Percentiles rank a stretch among this genome's conserved stretches.
These are phyloP conservation scores for Zonitis immaculata DNA, from an alignment of 2,888 invertebrate genomes.

Conservation along the genomic window DNA sequence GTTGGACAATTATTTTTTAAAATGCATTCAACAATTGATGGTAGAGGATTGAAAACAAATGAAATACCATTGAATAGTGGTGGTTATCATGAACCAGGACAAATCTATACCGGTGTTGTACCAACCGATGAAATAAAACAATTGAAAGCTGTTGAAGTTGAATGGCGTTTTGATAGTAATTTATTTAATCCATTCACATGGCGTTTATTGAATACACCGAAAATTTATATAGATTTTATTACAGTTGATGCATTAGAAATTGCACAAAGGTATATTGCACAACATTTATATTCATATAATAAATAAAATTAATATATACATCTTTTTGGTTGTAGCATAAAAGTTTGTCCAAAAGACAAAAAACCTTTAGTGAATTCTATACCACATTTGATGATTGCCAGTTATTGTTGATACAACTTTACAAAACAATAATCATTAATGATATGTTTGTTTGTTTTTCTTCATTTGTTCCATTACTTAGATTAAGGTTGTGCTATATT, in stretches of 20 bases:
- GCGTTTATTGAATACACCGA: constrained; percentile 69
- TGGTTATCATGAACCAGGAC: constrained; percentile 67
- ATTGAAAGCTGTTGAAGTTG: constrained; percentile 63
- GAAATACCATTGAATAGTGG: constrained; percentile 40
- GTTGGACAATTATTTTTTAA: constrained; percentile 67
- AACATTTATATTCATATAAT: too few relatives aligned
- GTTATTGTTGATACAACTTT: constrained; percentile 37
- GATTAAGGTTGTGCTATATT: too few relatives aligned
- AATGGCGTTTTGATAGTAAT: constrained; percentile 76
- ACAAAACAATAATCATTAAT: too few relatives aligned
- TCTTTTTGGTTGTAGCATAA: too few relatives aligned
- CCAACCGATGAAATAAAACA: constrained; percentile 64
- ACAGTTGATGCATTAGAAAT: constrained; percentile 69
- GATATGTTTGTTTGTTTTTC: too few relatives aligned
- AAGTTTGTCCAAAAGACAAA: constrained; percentile 63
- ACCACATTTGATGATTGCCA: constrained; percentile 50
- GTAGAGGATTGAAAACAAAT: constrained; percentile 36
- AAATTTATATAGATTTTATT: constrained; percentile 68
- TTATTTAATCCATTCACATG: constrained; percentile 79
- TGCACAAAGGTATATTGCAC: constrained; percentile 54
- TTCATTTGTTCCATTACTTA: too few relatives aligned
- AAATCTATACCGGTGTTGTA: constrained; percentile 61
- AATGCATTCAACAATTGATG: constrained; percentile 59
- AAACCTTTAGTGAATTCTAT: constrained; percentile 64
- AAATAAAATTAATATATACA: too few relatives aligned